Percentiles rank a stretch among this genome's conserved stretches.
Evolutionary conservation across 2,888 invertebrate genomes (phyloP).

Genomic region (Linyphia triangularis): DNA sequence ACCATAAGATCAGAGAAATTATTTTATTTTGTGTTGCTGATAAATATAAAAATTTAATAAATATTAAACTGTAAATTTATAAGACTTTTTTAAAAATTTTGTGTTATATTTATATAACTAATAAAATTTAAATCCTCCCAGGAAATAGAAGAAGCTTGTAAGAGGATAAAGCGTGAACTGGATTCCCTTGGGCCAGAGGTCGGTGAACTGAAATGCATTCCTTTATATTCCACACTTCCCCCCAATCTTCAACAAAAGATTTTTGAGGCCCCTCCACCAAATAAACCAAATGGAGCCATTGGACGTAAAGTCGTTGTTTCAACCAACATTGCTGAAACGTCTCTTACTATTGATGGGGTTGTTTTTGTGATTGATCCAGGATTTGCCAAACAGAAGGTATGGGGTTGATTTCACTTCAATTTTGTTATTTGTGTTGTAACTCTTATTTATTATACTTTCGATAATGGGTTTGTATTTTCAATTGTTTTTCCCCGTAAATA

Average conservation of each 20-base stretch:
- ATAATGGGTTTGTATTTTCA: too few species aligned
- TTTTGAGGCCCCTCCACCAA: conserved; percentile 97
- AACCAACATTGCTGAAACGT: conserved; percentile 99
- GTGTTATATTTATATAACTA: too few species aligned
- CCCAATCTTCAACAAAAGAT: conserved; percentile 98
- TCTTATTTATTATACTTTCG: too few species aligned
- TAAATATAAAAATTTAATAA: too few species aligned
- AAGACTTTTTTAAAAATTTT: too few species aligned
- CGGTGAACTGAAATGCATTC: conserved; percentile 98
- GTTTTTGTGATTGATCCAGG: conserved; percentile 99
- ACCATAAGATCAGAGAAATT: not conserved
- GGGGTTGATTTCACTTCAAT: too few species aligned
- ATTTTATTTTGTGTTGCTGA: too few species aligned
- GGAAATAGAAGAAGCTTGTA: conserved; percentile 99
- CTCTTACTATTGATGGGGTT: conserved; percentile 98
- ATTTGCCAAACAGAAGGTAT: conserved; percentile 98
- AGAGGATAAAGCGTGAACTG: conserved; percentile 95
- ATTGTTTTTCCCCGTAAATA: too few species aligned
- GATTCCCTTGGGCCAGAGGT: conserved; percentile 97
- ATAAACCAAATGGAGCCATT: conserved; percentile 91
- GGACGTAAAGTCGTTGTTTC: conserved; percentile 97
- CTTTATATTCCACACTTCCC: conserved; percentile 97
- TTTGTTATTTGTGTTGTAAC: too few species aligned
- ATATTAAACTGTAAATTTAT: too few species aligned
- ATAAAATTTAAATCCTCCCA: conserved; percentile 71